phyloP scores from a whole-genome alignment of 1,140 invertebrate species.

The Eurytemora carolleeae region DNA sequence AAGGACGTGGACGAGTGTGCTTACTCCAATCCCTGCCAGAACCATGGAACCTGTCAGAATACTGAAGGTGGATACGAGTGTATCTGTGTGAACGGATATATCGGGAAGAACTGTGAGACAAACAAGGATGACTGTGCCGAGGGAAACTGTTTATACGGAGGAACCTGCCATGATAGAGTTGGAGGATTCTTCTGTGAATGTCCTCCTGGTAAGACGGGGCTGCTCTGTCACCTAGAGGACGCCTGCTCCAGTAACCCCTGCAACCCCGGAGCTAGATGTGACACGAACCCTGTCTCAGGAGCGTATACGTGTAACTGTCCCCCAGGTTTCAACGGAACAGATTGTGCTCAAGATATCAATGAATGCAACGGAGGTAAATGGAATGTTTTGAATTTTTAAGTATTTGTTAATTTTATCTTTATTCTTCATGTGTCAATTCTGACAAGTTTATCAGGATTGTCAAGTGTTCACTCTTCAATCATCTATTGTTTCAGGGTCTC shows the following conservation, averaged over 20 bases:
- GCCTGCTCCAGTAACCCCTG: slow-evolving; percentile 92
- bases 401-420: slow-evolving; percentile 15
- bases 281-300: slow-evolving; percentile 84
- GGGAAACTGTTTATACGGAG: slow-evolving; percentile 84
- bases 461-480: slow-evolving; percentile 13
- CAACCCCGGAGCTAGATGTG: slow-evolving; percentile 74
- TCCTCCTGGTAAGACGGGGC: slow-evolving; percentile 67
- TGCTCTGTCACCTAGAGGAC: slow-evolving; percentile 85
- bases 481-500: slow-evolving; percentile 41
- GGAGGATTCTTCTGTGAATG: slow-evolving; percentile 87
- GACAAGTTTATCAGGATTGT: background rate
- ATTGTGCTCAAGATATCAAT: slow-evolving; percentile 82
- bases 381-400: background rate
- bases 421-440: slow-evolving; percentile 4
- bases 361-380: slow-evolving; percentile 75
- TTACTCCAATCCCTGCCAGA: slow-evolving; percentile 61
- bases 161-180: slow-evolving; percentile 83
- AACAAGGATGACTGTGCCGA: slow-evolving; percentile 85
- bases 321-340: slow-evolving; percentile 64
- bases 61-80: slow-evolving; percentile 71
- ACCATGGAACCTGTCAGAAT: slow-evolving; percentile 84
- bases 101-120: slow-evolving; percentile 64
- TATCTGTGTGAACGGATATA: slow-evolving; percentile 91
- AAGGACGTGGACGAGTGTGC: slow-evolving; percentile 31
- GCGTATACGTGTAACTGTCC: slow-evolving; percentile 83